Evolutionary conservation across 1,140 invertebrate genomes (phyloP).

Genomic region (Anastrepha obliqua): DNA sequence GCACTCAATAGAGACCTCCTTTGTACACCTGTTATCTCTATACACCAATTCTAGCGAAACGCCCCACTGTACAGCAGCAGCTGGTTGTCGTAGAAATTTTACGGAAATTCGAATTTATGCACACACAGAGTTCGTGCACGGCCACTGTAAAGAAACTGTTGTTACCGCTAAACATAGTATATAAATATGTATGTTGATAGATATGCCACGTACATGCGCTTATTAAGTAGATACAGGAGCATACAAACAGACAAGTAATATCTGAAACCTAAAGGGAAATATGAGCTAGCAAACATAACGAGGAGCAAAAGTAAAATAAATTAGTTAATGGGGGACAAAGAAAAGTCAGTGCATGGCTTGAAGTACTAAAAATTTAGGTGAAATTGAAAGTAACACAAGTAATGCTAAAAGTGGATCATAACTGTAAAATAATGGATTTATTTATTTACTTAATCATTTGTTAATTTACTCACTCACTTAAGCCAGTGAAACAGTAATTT

Average conservation of each 20-base stretch:
- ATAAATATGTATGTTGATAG: neutral
- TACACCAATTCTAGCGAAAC: too few relatives aligned
- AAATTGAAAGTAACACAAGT: too few relatives aligned
- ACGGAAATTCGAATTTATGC: conserved; percentile 16
- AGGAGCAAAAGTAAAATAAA: neutral
- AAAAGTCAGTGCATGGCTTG: neutral
- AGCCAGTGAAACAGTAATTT: too few relatives aligned
- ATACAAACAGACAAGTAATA: neutral
- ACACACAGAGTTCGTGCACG: neutral
- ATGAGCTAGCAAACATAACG: neutral
- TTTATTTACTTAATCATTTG: too few relatives aligned
- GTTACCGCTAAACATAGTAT: neutral
- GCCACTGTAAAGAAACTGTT: conserved; percentile 26
- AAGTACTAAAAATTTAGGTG: neutral
- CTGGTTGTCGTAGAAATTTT: conserved; percentile 32
- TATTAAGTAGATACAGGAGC: neutral
- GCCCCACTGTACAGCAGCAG: neutral
- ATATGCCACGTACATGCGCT: neutral
- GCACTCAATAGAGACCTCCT: too few relatives aligned
- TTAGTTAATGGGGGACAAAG: neutral
- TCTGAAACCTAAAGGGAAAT: neutral
- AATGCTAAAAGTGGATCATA: too few relatives aligned
- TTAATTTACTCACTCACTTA: too few relatives aligned
- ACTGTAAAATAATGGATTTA: too few relatives aligned
- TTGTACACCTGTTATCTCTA: too few relatives aligned